Base-by-base conservation (phyloP, 2,113 vertebrate species). In the Chionomys nivalis region DNA sequence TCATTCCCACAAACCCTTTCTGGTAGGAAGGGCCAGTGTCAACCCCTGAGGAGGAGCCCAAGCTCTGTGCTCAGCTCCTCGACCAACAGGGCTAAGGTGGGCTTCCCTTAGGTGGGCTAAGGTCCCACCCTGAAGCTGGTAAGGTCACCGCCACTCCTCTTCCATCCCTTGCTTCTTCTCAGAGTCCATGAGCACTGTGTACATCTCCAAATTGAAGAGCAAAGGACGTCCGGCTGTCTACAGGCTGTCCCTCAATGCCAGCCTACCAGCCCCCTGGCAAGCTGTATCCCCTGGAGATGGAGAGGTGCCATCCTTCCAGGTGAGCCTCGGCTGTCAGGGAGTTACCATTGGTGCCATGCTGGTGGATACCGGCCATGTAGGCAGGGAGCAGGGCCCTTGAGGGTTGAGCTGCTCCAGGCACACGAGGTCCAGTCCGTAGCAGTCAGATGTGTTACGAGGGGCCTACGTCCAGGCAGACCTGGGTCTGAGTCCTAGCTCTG, bases 251-350 rank as follows among this genome's bases (percentile, higher is more conserved):
- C 99, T 99, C 82, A 99, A 99, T 39, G 98, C 99, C 98, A 99
- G 98, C 44, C 97, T 99, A 76, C 98, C 99, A 0, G 98, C 98
- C 0, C 99, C 99, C 0, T 99, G 99, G 99, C 99, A 99, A 96
- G 97, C 89, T 5, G 98, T 99, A 97, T 97, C 99, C 72, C 85
- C 99, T 0, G 99, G 98, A 87, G 99, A 99, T 0, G 99, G 99
- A 94, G 99, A 99, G 77, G 99, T 99, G 96, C 98, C 99, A 36
- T 99, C 99, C 24, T 99, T 99, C 98, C 99, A 99, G 99, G 99
- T 99, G 90, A 98, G 98, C 96, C 42, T 3, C 86, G 91, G 44
- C 97, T 61, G 79, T 63, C 0, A 0, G 4, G 39, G n/a, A 63
- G 3, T 12, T 12, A 78, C 28, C 55, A 21, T 44, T 21, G 0